Base-by-base conservation (phyloP, 2,113 vertebrate genomes). In the Gallinago media region DNA sequence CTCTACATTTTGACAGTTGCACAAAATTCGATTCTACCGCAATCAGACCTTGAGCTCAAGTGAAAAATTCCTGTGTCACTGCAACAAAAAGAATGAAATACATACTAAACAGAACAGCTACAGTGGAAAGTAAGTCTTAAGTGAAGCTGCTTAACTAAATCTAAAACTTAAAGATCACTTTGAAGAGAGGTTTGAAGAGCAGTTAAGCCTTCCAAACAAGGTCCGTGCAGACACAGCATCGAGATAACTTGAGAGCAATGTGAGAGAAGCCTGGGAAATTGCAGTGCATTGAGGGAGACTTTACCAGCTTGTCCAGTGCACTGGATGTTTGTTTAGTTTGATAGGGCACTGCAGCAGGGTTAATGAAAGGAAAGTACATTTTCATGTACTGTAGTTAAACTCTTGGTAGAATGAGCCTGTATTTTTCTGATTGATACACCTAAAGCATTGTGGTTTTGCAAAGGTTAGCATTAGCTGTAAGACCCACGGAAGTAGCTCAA, bases 381-480 rank as follows among this genome's bases (percentile, higher is more conserved):
- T 93, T 87, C 9, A 6, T 49, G 5, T 31, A 8, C 46, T 67
- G 36, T 12, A 31, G 10, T 82, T 72, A 36, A 55, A 36, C 21
- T 58, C 21, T 27, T 9, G n/a, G n/a, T 22, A 29, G 54, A 49
- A 59, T 23, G n/a, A 89, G 25, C 27, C 25, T 67, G 0, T 66
- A 4, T 70, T 18, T 93, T 47, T 58, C 49, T 71, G 65, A 32
- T 2, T 55, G 77, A 38, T 6, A 17, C 20, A 11, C 21, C 27
- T 12, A 32, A 68, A 72, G 34, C 15, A 63, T 76, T 58, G 10
- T 58, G 21, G 14, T 73, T 76, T 70, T n/a, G 14, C 12, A 11
- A 55, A 75, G 29, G 56, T 65, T 81, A 31, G 19, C 0, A 0
- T 74, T 77, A 67, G 52, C 72, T 5, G 0, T 40, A 34, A 50